Percentiles rank a stretch among this genome's conserved stretches.
These are phyloP conservation scores for Aphaenogaster floridana DNA, from an alignment of 1,140 invertebrate species.

Conservation along the genomic window DNA sequence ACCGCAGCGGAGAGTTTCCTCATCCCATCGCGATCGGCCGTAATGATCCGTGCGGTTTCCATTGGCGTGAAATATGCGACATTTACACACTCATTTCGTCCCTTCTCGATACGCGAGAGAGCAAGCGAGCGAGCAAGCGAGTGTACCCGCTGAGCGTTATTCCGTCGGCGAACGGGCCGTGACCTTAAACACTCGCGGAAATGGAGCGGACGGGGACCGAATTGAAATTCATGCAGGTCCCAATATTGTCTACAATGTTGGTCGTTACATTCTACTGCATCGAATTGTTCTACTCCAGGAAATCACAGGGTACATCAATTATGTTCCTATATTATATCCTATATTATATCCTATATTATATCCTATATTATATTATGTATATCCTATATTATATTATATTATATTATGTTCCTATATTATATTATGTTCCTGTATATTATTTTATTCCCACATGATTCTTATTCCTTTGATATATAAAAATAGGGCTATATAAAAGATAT, in stretches of 20 bases:
- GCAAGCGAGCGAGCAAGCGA: constrained; percentile 6
- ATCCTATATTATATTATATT: too few relatives aligned
- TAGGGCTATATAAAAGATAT: background rate
- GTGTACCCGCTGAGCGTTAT: constrained; percentile 59
- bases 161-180: constrained; percentile 35
- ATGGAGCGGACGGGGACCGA: constrained; percentile 54
- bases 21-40: constrained; percentile 71
- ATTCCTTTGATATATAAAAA: background rate
- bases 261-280: background rate
- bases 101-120: constrained; percentile 31
- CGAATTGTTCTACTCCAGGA: too few relatives aligned
- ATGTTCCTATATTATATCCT: too few relatives aligned
- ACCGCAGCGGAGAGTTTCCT: constrained; percentile 75
- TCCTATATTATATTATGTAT: too few relatives aligned
- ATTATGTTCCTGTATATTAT: background rate
- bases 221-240: background rate
- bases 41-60: constrained; percentile 79
- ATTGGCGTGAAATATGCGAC: constrained; percentile 79
- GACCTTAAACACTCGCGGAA: constrained; percentile 65
- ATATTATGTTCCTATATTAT: background rate
- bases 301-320: background rate
- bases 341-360: too few relatives aligned
- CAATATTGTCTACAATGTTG: background rate
- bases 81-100: constrained; percentile 76
- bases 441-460: background rate